Base-by-base conservation (phyloP, 2,888 invertebrate species). In the Formica aserva region DNA sequence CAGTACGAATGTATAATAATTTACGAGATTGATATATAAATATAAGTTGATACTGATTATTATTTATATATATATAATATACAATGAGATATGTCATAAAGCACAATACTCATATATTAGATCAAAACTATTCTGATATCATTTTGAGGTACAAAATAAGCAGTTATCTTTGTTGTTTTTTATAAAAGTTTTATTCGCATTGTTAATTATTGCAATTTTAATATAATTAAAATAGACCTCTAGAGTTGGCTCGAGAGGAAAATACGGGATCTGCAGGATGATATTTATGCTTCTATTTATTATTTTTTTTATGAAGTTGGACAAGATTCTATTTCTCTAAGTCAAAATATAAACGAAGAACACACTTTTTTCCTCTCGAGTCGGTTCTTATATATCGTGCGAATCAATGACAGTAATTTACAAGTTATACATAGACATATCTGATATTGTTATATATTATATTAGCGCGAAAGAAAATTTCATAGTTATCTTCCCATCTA, bases 361-460 rank as follows among this genome's bases (percentile, higher is more conserved):
- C 29, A 62, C 22, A n/a, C 60, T 22, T 22, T 63, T 22, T 22
- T 18, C 4, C 22, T 9, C 15, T 65, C 26, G 65, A 5, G 13
- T 3, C 26, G 22, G 3, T 9, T 52, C 48, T 48, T 13, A 26
- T 35, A 18, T 26, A 52, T 76, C 22, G 26, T 0, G 15, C 62
- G 45, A 71, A 35, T 71, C 15, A 45, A 35, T 11, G 18, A 35
- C 5, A 11, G 15, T 48, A 26, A 67, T 48, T 48, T 63, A 32
- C n/a, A 32, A 26, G 8, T 45, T 26, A 22, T 6, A 32, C 6
- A 57, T 32, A 35, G 26, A 62, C 4, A 52, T 75, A 35, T 65
- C 18, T 35, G 62, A 77, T 29, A 52, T 62, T 63, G 67, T 69
- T 69, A 62, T 11, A 63, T 63, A 76, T 76, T 76, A 65, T 26